Percentiles rank a stretch among this genome's conserved stretches.
These are phyloP conservation scores for Tinamus guttatus DNA, from an alignment of 2,113 vertebrate species.

Conservation along the genomic window DNA sequence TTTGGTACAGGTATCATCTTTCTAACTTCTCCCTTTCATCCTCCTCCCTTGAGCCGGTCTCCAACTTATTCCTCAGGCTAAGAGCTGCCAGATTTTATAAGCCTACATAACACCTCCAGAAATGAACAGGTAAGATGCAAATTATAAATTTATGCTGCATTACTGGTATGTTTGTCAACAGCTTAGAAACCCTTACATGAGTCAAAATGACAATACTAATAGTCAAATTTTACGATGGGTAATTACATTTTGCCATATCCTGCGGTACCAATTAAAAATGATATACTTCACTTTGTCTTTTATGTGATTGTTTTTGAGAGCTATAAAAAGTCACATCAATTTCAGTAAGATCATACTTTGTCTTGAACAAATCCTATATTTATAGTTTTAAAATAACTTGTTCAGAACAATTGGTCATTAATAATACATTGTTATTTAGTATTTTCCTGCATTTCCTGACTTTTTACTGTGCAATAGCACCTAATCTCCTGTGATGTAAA, in stretches of 20 bases:
- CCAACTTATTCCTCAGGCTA: rapidly evolving
- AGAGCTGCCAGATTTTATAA: neutral
- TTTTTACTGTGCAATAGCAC: neutral
- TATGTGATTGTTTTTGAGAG: neutral
- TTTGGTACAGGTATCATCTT: neutral
- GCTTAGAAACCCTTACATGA: neutral
- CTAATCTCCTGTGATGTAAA: neutral
- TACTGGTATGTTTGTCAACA: neutral
- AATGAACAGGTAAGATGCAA: neutral
- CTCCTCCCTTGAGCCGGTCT: neutral
- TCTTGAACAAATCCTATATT: neutral
- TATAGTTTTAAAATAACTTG: neutral
- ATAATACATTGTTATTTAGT: neutral
- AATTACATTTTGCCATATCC: neutral
- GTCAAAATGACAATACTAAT: neutral
- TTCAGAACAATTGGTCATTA: neutral
- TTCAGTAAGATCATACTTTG: neutral
- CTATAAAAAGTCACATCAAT: neutral
- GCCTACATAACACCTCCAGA: neutral
- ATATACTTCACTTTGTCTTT: neutral
- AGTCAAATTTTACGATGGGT: neutral
- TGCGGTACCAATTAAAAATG: neutral
- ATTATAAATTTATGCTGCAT: neutral
- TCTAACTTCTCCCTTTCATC: neutral
- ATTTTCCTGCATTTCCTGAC: neutral